Evolutionary conservation across 2,888 invertebrate species (phyloP), one percentile per base, ranked within the genome.

Genomic region (Amiota minor): DNA sequence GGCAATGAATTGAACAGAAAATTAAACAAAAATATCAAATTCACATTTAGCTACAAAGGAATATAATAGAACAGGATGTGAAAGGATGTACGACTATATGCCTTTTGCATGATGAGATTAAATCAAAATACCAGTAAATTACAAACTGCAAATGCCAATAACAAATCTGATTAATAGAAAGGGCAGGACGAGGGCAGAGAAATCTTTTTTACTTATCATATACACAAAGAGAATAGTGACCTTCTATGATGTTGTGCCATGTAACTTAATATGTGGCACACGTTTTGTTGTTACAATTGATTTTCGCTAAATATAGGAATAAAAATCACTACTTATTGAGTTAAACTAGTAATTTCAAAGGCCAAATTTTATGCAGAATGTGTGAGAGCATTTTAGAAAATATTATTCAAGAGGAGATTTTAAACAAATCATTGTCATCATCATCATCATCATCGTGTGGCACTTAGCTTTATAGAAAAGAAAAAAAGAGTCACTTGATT

Each of bases 211-310:
- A 68, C 67, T 68, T 68, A n/a, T 12, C 50, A 16, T 23, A 18
- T 62, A 62, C 1, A 14, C 35, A 23, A 23, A 12, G 18, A 59
- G 59, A 12, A 35, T 35, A 10, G 47, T 10, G 20, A 9, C n/a
- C 18, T 11, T 65, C 16, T 45, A 47, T 47, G 65, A 82, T 82
- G 80, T 82, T 80, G 79, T 78, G 6, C 35, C 35, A 35, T 87
- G 87, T 86, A 87, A 87, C 84, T 87, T 87, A 87, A 87, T 87
- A 88, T 87, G 82, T 81, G 85, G 80, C 88, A 88, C 87, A 85
- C 88, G 87, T 53, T 8, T 68, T 68, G 14, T 49, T 61, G 23
- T 46, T 50, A 45, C n/a, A 35, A 45, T 62, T 62, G 23, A 45
- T 62, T 9, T 62, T 12, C 12, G 12, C 12, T n/a, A 10, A n/a